Percentiles rank a stretch among this genome's conserved stretches.
Evolutionary conservation across 1,140 invertebrate species (phyloP).

Genomic region (Drosophila azteca): DNA sequence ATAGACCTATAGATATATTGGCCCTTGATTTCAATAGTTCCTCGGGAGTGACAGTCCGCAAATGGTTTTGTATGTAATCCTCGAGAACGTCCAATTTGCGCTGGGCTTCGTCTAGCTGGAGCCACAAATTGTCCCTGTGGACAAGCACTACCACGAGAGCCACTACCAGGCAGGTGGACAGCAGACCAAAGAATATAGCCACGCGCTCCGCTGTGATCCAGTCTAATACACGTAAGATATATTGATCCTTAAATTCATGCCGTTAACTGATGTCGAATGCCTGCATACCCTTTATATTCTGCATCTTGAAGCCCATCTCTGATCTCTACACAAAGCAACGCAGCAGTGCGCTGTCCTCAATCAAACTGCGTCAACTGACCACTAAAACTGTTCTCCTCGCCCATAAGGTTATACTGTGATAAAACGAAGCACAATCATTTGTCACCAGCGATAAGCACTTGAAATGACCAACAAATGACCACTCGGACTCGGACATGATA

Average conservation of each 20-base stretch:
- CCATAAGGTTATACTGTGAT: slow-evolving; percentile 27
- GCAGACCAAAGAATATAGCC: slow-evolving; percentile 72
- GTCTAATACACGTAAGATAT: slow-evolving; percentile 34
- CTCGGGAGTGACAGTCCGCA: background rate
- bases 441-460: slow-evolving; percentile 47
- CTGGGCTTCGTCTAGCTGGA: slow-evolving; percentile 54
- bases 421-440: slow-evolving; percentile 42
- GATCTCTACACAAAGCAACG: slow-evolving; percentile 9
- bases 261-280: background rate
- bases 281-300: slow-evolving; percentile 58
- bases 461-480: slow-evolving; percentile 10
- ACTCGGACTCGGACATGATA: slow-evolving; percentile 19
- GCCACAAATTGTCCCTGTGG: slow-evolving; percentile 59
- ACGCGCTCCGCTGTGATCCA: slow-evolving; percentile 54
- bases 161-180: slow-evolving; percentile 57
- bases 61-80: slow-evolving; percentile 59
- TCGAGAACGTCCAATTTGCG: slow-evolving; percentile 72
- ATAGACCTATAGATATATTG: background rate
- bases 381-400: slow-evolving; percentile 10
- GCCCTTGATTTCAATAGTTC: background rate
- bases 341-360: slow-evolving; percentile 10
- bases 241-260: background rate
- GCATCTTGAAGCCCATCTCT: slow-evolving; percentile 38
- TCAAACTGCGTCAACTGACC: slow-evolving; percentile 47
- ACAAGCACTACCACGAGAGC: slow-evolving; percentile 61